Conservation (phyloP, 2,113 vertebrate species). For the Leucopsar rothschildi region DNA sequence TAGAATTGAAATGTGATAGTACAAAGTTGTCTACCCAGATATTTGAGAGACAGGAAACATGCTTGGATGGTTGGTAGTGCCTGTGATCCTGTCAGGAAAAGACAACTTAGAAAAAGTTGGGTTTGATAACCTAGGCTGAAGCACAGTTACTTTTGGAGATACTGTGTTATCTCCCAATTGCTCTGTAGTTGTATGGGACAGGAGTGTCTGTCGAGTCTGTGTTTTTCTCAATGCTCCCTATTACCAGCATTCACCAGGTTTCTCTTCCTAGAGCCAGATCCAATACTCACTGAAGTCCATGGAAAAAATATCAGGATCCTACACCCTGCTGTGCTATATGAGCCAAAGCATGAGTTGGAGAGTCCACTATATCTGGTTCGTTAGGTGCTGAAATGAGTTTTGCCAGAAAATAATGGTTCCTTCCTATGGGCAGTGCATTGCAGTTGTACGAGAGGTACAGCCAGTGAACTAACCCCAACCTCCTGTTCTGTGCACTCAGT, state of each 20-base stretch:
- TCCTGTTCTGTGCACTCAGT: neutral
- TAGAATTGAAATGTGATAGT: neutral
- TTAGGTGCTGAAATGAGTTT: constrained; percentile 20
- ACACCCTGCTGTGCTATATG: neutral
- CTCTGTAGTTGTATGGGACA: neutral
- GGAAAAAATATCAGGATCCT: neutral
- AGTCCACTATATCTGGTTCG: neutral
- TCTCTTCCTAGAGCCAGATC: neutral
- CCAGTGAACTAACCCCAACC: neutral
- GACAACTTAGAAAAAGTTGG: neutral
- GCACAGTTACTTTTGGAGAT: neutral
- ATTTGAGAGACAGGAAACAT: neutral
- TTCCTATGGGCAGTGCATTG: neutral
- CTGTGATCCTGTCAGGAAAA: neutral
- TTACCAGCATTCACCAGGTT: neutral
- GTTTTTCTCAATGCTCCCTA: neutral
- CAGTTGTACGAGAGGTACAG: neutral
- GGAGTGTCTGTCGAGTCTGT: fast-evolving
- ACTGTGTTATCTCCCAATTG: neutral
- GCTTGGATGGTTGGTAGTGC: neutral
- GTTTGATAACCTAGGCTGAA: neutral
- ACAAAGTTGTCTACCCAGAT: neutral
- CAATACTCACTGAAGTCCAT: neutral
- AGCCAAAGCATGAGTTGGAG: neutral
- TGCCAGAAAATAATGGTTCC: neutral